Evolutionary conservation across 2,113 vertebrate genomes (phyloP), one percentile per base, ranked within the genome.

Genomic region (Solea solea): DNA sequence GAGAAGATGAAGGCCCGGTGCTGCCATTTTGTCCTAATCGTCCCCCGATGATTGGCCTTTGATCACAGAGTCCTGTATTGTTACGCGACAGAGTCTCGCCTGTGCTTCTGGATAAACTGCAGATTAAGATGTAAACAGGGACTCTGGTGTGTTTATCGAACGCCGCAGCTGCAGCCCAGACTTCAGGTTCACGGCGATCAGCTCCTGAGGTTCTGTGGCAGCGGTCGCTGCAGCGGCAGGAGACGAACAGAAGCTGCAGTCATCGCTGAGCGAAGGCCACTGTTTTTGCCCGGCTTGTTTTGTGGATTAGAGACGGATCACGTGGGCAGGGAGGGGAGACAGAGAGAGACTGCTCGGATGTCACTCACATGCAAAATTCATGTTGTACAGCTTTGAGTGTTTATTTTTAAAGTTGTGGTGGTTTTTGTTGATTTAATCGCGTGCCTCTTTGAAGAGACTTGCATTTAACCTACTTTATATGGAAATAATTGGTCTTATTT

Each of bases 151-250:
- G 44, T 49, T 86, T 93, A 66, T 41, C 89, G 90, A 64, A 81
- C 93, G 64, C 90, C 86, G 52, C 81, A 82, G 69, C 86, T 88
- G 58, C 84, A 49, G 51, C 2, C 40, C 61, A 80, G 81, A 49
- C 82, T 72, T 74, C 44, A 45, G 74, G 67, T 56, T 70, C 61
- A 62, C 21, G 41, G 39, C 21, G 49, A 76, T 64, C 51, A 50
- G 70, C 76, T 69, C 21, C 69, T 51, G 57, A 57, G 28, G 45
- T 61, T n/a, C 63, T 63, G 34, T 34, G 51, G 55, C 28, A n/a
- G 63, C 2, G 25, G 39, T 12, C 7, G 44, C 67, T 3, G 50
- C 57, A 25, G 58, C 55, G n/a, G 65, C 44, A 62, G 48, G 48
- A 64, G 55, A 44, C 40, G 13, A 71, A 76, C 72, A 72, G 81